Evolutionary conservation across 2,113 vertebrate species (phyloP).

Genomic region (Siniperca knerii): DNA sequence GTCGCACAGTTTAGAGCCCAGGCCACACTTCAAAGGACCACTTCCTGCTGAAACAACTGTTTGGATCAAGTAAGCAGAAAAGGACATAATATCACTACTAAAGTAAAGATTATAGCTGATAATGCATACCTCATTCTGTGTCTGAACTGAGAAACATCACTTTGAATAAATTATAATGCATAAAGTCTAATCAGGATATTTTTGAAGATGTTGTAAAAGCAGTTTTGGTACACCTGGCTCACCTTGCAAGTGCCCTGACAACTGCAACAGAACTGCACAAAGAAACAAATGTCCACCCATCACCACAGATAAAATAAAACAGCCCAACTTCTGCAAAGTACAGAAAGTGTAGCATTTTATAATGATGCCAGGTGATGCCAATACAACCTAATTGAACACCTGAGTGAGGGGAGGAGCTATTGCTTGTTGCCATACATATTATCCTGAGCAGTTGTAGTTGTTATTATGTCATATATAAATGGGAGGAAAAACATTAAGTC

Average conservation of each 20-base stretch:
- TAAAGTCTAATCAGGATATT: neutral
- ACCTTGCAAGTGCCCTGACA: constrained; percentile 59
- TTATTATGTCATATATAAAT: neutral
- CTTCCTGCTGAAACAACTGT: constrained; percentile 41
- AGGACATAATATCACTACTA: neutral
- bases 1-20: constrained; percentile 71
- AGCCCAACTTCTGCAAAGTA: neutral
- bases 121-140: neutral
- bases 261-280: constrained; percentile 46
- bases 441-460: neutral
- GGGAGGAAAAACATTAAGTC: neutral
- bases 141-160: neutral
- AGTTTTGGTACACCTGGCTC: constrained; percentile 15
- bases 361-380: constrained; percentile 63
- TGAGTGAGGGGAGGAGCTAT: constrained; percentile 58
- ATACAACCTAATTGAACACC: constrained; percentile 63
- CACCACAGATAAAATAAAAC: constrained; percentile 52
- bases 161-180: neutral
- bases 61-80: neutral
- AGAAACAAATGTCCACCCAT: constrained; percentile 70
- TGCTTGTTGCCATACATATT: neutral
- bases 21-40: constrained; percentile 62
- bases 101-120: neutral
- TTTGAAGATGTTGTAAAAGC: neutral
- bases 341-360: constrained; percentile 43